phyloP scores from a whole-genome alignment of 92 coral and sea anemone species.

The Zoanthus solanderi region DNA sequence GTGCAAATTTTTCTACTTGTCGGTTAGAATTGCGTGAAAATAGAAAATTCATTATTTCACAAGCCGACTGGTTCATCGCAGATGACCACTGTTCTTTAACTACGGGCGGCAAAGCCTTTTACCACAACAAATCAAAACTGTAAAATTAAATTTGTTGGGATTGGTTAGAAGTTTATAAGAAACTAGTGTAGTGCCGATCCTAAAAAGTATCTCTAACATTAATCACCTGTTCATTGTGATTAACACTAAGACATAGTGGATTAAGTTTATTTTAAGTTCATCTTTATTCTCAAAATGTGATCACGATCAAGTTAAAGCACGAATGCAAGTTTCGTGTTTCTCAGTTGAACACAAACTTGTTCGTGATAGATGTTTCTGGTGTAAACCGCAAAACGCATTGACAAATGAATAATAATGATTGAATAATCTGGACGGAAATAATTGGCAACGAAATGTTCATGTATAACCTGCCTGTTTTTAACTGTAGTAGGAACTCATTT shows the following conservation, averaged over 20 bases:
- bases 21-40: not conserved
- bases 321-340: no score
- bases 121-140: constrained; percentile 23
- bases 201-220: not conserved
- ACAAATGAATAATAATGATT: no score
- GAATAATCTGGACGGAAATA: no score
- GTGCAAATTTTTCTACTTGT: not conserved
- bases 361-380: no score
- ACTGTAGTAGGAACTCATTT: no score
- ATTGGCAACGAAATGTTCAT: no score
- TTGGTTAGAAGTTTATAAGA: not conserved
- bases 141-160: constrained; percentile 14
- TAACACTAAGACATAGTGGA: not conserved
- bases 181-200: not conserved
- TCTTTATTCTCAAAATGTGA: no score
- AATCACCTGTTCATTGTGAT: not conserved
- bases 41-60: not conserved
- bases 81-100: not conserved
- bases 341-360: no score
- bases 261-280: no score
- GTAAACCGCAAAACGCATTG: no score
- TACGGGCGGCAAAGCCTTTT: not conserved
- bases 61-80: not conserved
- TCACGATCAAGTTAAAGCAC: no score
- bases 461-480: no score